These are phyloP conservation scores for Lysiphlebus fabarum DNA, from an alignment of 1,140 invertebrate species.

Conservation along the genomic window DNA sequence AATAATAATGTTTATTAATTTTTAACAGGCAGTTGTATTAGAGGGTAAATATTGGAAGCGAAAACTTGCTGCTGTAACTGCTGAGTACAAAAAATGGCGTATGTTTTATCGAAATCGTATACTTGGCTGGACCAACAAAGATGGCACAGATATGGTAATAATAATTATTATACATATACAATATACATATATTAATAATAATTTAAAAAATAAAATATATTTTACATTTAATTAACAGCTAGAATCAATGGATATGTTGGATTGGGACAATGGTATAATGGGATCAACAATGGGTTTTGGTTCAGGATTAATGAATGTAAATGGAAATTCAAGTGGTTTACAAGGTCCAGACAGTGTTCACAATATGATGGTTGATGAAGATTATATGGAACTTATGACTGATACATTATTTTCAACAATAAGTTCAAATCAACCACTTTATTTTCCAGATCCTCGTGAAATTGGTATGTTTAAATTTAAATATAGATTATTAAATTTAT, in stretches of 20 bases:
- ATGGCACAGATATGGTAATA: constrained; percentile 72
- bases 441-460: constrained; percentile 95
- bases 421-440: constrained; percentile 83
- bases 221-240: constrained; percentile 56
- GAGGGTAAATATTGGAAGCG: constrained; percentile 99
- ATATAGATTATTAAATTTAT: neutral
- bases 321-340: constrained; percentile 46
- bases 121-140: constrained; percentile 70
- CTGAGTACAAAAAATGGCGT: constrained; percentile 99
- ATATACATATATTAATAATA: constrained; percentile 1
- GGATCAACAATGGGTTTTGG: constrained; percentile 37
- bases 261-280: constrained; percentile 59
- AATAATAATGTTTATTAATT: constrained; percentile 18
- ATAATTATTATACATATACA: constrained; percentile 31
- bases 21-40: constrained; percentile 80
- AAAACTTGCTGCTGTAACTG: constrained; percentile 91
- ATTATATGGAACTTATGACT: constrained; percentile 85
- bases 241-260: constrained; percentile 75
- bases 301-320: constrained; percentile 33
- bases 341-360: constrained; percentile 56
- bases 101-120: constrained; percentile 87
- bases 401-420: constrained; percentile 88
- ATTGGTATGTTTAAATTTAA: constrained; percentile 67
- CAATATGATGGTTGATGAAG: constrained; percentile 77
- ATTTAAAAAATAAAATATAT: neutral